Evolutionary conservation across 1,140 invertebrate genomes (phyloP).

Genomic region (Propsilocerus akamusi): DNA sequence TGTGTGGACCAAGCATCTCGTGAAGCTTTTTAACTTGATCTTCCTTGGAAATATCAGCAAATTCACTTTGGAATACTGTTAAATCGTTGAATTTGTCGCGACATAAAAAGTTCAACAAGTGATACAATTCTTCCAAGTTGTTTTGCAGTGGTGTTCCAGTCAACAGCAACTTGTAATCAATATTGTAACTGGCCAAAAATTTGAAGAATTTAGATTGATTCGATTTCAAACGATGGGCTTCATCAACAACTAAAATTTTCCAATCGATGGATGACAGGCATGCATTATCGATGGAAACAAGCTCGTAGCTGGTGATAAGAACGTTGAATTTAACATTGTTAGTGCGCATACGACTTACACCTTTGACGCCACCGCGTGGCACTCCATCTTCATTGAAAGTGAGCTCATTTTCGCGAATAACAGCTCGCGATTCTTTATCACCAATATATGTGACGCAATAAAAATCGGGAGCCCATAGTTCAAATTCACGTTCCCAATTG

Average conservation of each 20-base stretch:
- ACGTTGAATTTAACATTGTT: slow-evolving; percentile 95
- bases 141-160: slow-evolving; percentile 92
- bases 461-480: slow-evolving; percentile 99
- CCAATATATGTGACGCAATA: slow-evolving; percentile 98
- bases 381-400: slow-evolving; percentile 89
- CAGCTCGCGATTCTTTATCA: slow-evolving; percentile 91
- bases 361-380: slow-evolving; percentile 45
- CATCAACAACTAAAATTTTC: slow-evolving; percentile 91
- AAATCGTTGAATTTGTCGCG: slow-evolving; percentile 90
- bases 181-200: slow-evolving; percentile 67
- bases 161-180: slow-evolving; percentile 63
- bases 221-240: slow-evolving; percentile 82
- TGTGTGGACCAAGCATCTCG: slow-evolving; percentile 90
- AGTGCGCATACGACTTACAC: slow-evolving; percentile 68
- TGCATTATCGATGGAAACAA: slow-evolving; percentile 92
- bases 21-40: slow-evolving; percentile 76
- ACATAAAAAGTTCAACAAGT: slow-evolving; percentile 94
- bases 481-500: slow-evolving; percentile 99
- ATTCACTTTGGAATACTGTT: slow-evolving; percentile 67
- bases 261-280: slow-evolving; percentile 96
- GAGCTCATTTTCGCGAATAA: slow-evolving; percentile 93
- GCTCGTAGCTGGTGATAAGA: slow-evolving; percentile 92
- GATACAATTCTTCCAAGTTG: slow-evolving; percentile 97
- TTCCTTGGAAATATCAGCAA: slow-evolving; percentile 62
- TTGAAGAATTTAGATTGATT: slow-evolving; percentile 77